Base-by-base conservation (phyloP, 1,140 invertebrate species). In the Lepidurus packardi region DNA sequence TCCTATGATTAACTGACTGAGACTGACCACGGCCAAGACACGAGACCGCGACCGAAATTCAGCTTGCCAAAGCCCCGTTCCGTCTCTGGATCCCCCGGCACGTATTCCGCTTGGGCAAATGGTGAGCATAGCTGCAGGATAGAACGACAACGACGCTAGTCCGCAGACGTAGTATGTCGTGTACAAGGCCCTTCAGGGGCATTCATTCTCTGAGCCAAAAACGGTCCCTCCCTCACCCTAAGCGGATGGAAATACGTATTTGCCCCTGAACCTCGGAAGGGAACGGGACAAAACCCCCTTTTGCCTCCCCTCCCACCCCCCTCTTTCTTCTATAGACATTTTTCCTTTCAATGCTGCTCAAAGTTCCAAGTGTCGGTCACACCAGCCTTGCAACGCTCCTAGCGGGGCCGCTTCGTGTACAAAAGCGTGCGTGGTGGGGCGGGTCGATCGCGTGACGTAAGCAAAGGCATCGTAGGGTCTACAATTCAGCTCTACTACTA, bases 391-490 rank as follows among this genome's bases (percentile, higher is more conserved):
- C 53, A 65, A 65, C 53, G 53, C 53, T 65, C 16, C 53, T 9
- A 16, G 53, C 16, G 21, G 53, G 53, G 53, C 53, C 53, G 4
- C 53, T n/a, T 65, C 16, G 53, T n/a, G 53, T 65, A 65, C 21
- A 65, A n/a, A 65, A 65, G 53, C 53, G 53, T 65, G 53, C 53
- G 53, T 65, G 21, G 53, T 65, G 21, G 53, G 53, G 53, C 53
- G 16, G 53, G 53, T 65, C 53, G 53, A 65, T 65, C 16, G 16
- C 0, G 21, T 65, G 53, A 65, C 53, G 53, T 65, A 65, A 21
- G 16, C 6, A 21, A 7, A 13, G 21, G 53, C 53, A 65, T 65
- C 8, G 53, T 65, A 21, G 53, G 16, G 53, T 65, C 34, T 34
- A 21, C 16, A 65, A 65, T 13, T 21, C 53, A 65, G 53, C 53